Evolutionary conservation across 2,888 invertebrate genomes (phyloP), one percentile per base, ranked within the genome.

Genomic region (Idaea biselata): DNA sequence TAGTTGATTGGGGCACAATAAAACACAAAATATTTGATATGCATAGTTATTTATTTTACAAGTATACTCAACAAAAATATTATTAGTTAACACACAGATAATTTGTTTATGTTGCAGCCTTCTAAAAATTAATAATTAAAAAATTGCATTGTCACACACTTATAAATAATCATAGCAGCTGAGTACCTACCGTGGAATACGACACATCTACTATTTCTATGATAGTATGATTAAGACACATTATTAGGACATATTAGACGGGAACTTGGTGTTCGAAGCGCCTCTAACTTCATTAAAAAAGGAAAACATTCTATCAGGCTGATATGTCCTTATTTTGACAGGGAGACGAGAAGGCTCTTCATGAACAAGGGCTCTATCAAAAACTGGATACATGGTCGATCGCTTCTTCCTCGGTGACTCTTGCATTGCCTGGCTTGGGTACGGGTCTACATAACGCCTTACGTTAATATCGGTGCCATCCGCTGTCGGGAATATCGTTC

Each of bases 401-500:
- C 91, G 78, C 76, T 91, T 92, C 81, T 83, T 89, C 59, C 91
- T 82, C 6, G 90, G 91, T 7, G 89, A 84, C 18, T 91, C 91
- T 73, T 91, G 91, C 81, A 91, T 83, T 71, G 88, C 90, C 70
- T 89, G 88, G 57, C 78, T 84, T n/a, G 91, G 91, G 72, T 91
- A 92, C 0, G 91, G 90, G 69, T 92, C 91, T 74, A 92, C 89
- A 75, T 86, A 92, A 63, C 91, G 84, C 62, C 91, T 75, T 69
- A 85, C 84, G 65, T 80, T 89, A 83, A 89, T 86, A 82, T 91
- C 90, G 81, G 75, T 89, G 84, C 88, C 89, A 84, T 92, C 91
- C 87, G 85, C 91, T 91, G 89, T 90, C 84, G 85, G 86, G 83
- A 86, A 88, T 84, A 88, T 85, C 80, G 84, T 83, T 86, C 79